Base-by-base conservation (phyloP, 2,113 vertebrate species). In the Psilopogon haemacephalus region DNA sequence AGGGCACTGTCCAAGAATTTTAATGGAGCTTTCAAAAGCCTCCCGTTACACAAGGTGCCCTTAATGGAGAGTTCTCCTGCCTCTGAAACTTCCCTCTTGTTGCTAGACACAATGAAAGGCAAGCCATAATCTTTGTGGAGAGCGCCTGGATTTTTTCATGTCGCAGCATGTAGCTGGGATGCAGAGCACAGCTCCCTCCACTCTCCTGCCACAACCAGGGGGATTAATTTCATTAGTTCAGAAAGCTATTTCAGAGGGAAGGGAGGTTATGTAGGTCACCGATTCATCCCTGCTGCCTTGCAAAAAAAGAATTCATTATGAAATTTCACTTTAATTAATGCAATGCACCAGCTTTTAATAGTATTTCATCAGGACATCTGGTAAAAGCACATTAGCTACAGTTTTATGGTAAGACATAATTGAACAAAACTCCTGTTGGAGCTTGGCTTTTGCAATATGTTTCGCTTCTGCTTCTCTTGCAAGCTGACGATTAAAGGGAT, bases 291-390 rank as follows among this genome's bases (percentile, higher is more conserved):
- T 65, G 75, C 86, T 95, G 86, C 74, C 89, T 80, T 50, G 73
- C 71, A 87, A 93, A 84, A 88, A 50, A 50, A 91, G 88, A 96
- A 96, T 95, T 96, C 60, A 82, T 96, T 96, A 93, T 50, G 84
- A 79, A 93, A 91, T 88, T 94, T 91, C 73, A 80, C 87, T 96
- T 94, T 95, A 95, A 96, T 94, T 96, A 96, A 95, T 56, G 83
- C 62, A 68, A 72, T 63, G 75, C 71, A 50, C 67, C 5, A 5
- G 70, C 90, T 88, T 44, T 55, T 92, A 94, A 88, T 92, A 93
- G 67, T 89, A 95, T 91, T 96, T 95, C 87, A 85, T 87, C 84
- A 60, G 89, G 93, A 94, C 84, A 91, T 88, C 89, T 96, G 95
- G 85, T 89, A 84, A 93, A 93, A 95, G 89, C 89, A 92, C 81